These are phyloP conservation scores for Piaya cayana DNA, from an alignment of 2,113 vertebrate species.

Conservation along the genomic window DNA sequence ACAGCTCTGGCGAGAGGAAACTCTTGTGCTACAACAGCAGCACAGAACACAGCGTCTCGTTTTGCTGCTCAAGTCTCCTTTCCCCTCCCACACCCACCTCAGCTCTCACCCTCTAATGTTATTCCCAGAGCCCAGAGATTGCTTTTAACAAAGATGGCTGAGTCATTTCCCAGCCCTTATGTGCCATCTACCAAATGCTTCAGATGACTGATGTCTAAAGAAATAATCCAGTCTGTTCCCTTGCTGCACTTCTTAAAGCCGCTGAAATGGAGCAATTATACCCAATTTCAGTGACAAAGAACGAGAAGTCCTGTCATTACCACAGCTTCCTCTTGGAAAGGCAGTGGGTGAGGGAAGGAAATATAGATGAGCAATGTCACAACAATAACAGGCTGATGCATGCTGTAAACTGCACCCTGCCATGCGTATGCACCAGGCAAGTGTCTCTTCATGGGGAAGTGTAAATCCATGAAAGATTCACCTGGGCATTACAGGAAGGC, in stretches of 20 bases:
- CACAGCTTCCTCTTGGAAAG: slow-evolving; percentile 38
- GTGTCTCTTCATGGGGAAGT: background rate
- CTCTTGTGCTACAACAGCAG: background rate
- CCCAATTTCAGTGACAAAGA: slow-evolving; percentile 42
- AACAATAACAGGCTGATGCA: slow-evolving; percentile 12
- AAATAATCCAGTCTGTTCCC: slow-evolving; percentile 33
- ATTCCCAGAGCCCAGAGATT: background rate
- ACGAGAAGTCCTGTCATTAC: slow-evolving; percentile 30
- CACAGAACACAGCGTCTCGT: background rate
- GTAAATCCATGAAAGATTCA: background rate
- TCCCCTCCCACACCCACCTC: background rate
- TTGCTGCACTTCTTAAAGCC: background rate
- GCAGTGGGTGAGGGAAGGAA: slow-evolving; percentile 37
- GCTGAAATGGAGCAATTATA: slow-evolving; percentile 60
- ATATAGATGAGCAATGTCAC: slow-evolving; percentile 2
- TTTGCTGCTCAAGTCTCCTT: background rate
- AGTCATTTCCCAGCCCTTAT: slow-evolving; percentile 62
- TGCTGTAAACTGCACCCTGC: accelerated
- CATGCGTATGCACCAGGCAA: background rate
- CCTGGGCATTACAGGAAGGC: background rate
- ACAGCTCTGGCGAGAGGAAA: background rate
- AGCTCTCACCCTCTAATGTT: slow-evolving; percentile 17
- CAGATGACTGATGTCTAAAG: slow-evolving; percentile 29
- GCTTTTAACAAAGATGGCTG: slow-evolving; percentile 46
- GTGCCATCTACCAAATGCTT: slow-evolving; percentile 33